Evolutionary conservation across 2,113 vertebrate genomes (phyloP).

Genomic region (Amphilophus citrinellus): DNA sequence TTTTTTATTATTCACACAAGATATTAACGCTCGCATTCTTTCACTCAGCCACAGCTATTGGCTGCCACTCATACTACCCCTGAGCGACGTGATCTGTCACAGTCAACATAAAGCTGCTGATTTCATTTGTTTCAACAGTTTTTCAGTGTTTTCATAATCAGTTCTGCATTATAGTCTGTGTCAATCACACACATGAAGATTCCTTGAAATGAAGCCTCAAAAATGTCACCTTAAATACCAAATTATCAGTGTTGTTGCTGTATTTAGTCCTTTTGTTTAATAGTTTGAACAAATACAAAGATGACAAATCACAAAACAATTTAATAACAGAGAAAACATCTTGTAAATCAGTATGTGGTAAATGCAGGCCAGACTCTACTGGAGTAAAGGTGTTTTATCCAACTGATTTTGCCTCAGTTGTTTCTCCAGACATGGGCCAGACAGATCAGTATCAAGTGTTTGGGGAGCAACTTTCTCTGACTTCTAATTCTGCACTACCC

Average conservation of each 20-base stretch:
- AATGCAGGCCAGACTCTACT: background rate
- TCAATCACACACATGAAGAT: constrained; percentile 15
- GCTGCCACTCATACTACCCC: background rate
- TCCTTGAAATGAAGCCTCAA: background rate
- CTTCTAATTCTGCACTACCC: constrained; percentile 25
- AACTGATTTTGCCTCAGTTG: background rate
- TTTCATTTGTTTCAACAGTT: constrained; percentile 4
- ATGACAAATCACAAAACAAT: constrained; percentile 19
- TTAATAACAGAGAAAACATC: background rate
- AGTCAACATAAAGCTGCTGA: constrained; percentile 1
- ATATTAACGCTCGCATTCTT: background rate
- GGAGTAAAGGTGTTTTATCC: background rate
- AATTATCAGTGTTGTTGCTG: background rate
- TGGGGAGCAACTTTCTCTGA: background rate
- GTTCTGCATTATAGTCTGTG: constrained; percentile 1
- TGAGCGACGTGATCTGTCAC: background rate
- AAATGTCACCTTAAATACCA: background rate
- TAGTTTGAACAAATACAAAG: background rate
- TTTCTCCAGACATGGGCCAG: background rate
- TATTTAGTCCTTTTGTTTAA: background rate
- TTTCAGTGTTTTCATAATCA: constrained; percentile 25
- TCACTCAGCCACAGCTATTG: background rate
- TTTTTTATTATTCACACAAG: background rate
- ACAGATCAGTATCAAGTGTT: background rate
- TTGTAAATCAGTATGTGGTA: background rate